Percentiles rank a stretch among this genome's conserved stretches.
Evolutionary conservation across 2,113 vertebrate species (phyloP).

Genomic region (Tychaedon coryphoeus): DNA sequence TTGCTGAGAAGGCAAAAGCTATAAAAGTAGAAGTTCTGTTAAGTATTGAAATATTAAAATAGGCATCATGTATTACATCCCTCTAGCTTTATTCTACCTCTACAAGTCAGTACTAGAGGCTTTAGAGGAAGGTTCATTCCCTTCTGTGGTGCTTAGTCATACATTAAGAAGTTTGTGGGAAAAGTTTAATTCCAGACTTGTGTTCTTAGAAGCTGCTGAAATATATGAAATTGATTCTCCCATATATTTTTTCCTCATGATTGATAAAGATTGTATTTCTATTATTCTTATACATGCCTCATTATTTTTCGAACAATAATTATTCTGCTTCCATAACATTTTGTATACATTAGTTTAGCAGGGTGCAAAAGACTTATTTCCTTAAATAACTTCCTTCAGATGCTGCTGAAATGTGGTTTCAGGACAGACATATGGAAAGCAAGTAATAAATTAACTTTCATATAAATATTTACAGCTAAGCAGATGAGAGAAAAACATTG

Average conservation of each 20-base stretch:
- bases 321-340: background rate
- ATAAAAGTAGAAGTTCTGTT: background rate
- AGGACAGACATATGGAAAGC: background rate
- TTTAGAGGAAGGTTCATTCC: background rate
- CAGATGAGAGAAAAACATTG: background rate
- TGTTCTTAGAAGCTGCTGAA: background rate
- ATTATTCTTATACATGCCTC: background rate
- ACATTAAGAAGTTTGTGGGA: background rate
- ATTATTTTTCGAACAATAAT: background rate
- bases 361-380: background rate
- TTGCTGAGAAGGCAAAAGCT: background rate
- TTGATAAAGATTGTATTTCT: background rate
- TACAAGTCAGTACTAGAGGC: background rate
- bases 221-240: background rate
- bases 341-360: background rate
- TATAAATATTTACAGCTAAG: background rate
- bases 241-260: background rate
- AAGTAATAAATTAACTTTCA: background rate
- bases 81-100: background rate
- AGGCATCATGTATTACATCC: background rate
- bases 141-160: background rate
- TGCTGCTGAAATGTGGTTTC: background rate
- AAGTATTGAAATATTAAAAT: background rate
- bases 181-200: background rate
- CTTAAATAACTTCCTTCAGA: background rate